phyloP scores from a whole-genome alignment of 2,113 vertebrate genomes.

The Bubalus kerabau region DNA sequence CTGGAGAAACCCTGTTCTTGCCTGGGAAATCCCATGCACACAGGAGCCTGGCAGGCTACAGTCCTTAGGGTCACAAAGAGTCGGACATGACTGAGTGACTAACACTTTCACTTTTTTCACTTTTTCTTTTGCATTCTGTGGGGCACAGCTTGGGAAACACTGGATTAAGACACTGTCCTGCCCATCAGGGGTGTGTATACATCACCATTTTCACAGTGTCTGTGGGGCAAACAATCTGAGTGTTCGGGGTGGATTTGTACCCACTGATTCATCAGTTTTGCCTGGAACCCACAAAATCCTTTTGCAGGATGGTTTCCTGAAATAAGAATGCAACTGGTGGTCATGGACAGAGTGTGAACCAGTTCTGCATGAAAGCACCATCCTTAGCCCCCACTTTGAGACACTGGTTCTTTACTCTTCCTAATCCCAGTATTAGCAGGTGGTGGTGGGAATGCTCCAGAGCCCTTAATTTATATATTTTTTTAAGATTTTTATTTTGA shows the following conservation, averaged over 20 bases:
- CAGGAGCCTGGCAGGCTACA: neutral
- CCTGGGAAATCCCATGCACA: neutral
- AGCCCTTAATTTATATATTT: neutral
- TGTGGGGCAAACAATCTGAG: neutral
- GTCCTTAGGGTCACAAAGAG: neutral
- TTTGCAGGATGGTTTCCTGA: slow-evolving; percentile 38
- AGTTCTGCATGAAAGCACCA: neutral
- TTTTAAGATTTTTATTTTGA: neutral
- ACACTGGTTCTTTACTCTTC: neutral
- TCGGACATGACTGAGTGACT: neutral
- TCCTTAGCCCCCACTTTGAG: neutral
- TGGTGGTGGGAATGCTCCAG: neutral
- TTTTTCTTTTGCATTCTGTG: neutral
- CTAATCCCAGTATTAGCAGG: neutral
- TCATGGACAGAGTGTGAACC: slow-evolving; percentile 7
- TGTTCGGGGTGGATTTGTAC: neutral
- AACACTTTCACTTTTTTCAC: neutral
- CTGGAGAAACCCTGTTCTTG: neutral
- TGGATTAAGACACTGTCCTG: neutral
- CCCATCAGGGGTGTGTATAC: neutral
- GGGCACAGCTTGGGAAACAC: neutral
- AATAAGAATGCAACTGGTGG: slow-evolving; percentile 9
- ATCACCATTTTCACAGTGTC: neutral
- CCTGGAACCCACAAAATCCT: slow-evolving; percentile 35
- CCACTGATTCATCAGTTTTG: neutral